Conservation (phyloP, 2,888 invertebrate species). For the Ctena decussata region DNA sequence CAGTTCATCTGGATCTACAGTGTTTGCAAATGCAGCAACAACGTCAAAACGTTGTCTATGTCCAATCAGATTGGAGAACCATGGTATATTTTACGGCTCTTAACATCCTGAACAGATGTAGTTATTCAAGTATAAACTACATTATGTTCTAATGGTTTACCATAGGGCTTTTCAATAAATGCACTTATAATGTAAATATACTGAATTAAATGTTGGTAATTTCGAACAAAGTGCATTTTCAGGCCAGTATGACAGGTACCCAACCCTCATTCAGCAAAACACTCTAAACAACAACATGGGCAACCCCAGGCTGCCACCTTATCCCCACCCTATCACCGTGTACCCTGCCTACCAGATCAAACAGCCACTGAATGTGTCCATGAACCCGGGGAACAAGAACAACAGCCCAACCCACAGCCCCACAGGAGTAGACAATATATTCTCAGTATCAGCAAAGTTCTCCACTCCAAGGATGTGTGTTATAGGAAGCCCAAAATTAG, state of each 20-base stretch:
- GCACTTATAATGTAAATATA: too few relatives aligned
- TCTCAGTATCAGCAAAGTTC: constrained; percentile 93
- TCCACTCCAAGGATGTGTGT: constrained; percentile 93
- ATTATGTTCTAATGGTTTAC: too few relatives aligned
- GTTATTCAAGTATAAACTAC: too few relatives aligned
- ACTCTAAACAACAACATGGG: constrained; percentile 85
- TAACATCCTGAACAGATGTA: too few relatives aligned
- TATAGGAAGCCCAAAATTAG: constrained; percentile 86
- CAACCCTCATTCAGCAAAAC: constrained; percentile 82
- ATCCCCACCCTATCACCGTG: constrained; percentile 94
- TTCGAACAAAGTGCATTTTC: too few relatives aligned
- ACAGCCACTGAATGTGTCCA: constrained; percentile 84
- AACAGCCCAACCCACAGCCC: constrained; percentile 84
- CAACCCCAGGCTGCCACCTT: constrained; percentile 97
- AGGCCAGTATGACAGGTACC: constrained; percentile 82
- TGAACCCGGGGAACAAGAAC: constrained; percentile 69
- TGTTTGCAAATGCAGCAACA: too few relatives aligned
- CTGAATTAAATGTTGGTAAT: too few relatives aligned
- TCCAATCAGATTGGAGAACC: too few relatives aligned
- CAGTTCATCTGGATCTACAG: too few relatives aligned
- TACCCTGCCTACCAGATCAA: constrained; percentile 95
- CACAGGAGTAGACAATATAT: constrained; percentile 89
- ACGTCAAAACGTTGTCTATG: too few relatives aligned
- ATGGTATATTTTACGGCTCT: too few relatives aligned
- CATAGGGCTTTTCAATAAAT: too few relatives aligned